phyloP scores from a whole-genome alignment of 1,140 invertebrate species.

The Aphidius gifuensis region DNA sequence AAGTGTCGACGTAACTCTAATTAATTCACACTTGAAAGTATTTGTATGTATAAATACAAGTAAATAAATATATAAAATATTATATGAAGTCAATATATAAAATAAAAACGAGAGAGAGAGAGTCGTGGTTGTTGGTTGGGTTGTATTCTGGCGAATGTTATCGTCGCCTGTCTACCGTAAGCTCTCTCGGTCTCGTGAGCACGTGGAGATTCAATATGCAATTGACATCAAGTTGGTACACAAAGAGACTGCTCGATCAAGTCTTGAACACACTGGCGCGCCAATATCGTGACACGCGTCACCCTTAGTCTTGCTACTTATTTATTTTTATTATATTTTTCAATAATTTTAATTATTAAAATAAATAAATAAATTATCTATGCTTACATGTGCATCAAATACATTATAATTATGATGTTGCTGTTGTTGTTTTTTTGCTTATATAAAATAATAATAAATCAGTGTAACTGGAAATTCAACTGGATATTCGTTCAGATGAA shows the following conservation, averaged over 20 bases:
- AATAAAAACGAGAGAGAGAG: not conserved
- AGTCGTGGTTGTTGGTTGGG: too few species aligned
- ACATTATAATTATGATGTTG: too few species aligned
- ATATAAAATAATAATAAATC: too few species aligned
- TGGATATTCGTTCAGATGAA: too few species aligned
- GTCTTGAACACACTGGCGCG: not conserved
- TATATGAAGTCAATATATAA: not conserved
- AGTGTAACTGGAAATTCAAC: too few species aligned
- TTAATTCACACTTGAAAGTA: slow-evolving; percentile 16
- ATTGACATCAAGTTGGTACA: slow-evolving; percentile 11
- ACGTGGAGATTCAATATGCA: slow-evolving; percentile 7
- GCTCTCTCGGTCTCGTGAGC: slow-evolving; percentile 18
- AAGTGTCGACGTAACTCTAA: slow-evolving; percentile 12
- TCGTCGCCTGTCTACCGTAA: not conserved
- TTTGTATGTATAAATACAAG: not conserved
- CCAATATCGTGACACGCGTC: not conserved
- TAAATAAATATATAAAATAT: too few species aligned
- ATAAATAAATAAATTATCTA: too few species aligned
- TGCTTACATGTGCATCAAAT: too few species aligned
- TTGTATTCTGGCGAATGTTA: not conserved
- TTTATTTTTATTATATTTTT: too few species aligned
- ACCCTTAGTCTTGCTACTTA: too few species aligned
- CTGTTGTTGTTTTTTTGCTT: too few species aligned
- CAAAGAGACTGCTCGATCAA: not conserved
- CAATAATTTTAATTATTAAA: too few species aligned